Conservation (phyloP, 2,888 invertebrate species). For the Marronus borbonicus region DNA sequence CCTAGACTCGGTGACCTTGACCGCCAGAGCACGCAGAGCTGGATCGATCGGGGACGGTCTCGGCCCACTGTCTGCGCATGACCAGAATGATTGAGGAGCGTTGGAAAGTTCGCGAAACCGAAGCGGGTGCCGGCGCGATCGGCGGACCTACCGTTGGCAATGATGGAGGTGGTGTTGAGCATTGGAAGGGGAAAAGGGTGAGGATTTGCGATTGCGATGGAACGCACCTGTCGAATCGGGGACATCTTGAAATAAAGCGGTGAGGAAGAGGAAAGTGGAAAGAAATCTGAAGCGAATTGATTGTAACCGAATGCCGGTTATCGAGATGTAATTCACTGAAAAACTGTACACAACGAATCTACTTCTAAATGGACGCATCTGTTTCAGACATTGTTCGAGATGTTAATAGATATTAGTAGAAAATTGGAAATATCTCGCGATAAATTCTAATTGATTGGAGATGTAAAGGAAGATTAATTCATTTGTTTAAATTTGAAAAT, state of each 20-base stretch:
- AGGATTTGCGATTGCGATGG: conserved; percentile 20
- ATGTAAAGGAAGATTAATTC: no score
- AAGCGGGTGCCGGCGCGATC: conserved; percentile 14
- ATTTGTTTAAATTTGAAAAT: no score
- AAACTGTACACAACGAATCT: no score
- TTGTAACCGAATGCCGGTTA: neutral
- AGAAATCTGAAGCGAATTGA: neutral
- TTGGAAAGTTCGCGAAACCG: conserved; percentile 40
- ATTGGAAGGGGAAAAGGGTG: conserved; percentile 5
- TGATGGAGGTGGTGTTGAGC: no score
- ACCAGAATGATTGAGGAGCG: conserved; percentile 47
- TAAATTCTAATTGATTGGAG: no score
- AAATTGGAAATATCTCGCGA: no score
- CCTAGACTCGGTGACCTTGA: conserved; percentile 68
- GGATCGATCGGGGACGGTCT: conserved; percentile 55
- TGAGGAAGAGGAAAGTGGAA: conserved; percentile 1
- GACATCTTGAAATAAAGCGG: conserved; percentile 1
- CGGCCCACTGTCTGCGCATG: conserved; percentile 51
- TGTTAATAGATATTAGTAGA: no score
- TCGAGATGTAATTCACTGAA: neutral
- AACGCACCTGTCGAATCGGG: conserved; percentile 26
- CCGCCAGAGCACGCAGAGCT: conserved; percentile 63
- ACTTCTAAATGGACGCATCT: no score
- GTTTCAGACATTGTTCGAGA: no score
- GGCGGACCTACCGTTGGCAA: neutral